Percentiles rank a stretch among this genome's conserved stretches.
Evolutionary conservation across 2,797 vertebrate species (phyloP).

Genomic region (Gallinago stenura): DNA sequence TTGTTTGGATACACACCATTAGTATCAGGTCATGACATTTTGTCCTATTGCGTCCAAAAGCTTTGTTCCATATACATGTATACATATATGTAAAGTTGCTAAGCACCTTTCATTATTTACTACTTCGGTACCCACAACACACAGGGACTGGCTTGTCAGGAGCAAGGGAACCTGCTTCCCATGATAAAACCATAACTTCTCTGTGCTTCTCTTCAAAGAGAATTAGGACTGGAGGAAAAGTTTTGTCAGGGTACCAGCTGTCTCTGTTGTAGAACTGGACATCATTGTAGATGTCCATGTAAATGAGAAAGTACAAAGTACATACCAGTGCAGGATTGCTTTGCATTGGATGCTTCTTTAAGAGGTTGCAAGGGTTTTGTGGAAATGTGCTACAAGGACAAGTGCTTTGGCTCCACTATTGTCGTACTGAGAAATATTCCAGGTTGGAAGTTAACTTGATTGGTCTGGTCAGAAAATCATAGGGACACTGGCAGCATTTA

Average conservation of each 20-base stretch:
- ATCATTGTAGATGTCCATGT: not conserved
- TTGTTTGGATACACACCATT: not conserved
- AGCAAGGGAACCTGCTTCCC: not conserved
- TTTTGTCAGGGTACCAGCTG: not conserved
- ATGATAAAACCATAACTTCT: not conserved
- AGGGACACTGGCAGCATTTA: not conserved
- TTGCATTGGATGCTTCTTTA: not conserved
- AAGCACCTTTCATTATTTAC: not conserved
- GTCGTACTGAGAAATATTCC: not conserved
- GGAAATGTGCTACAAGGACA: not conserved
- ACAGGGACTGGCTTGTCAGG: not conserved
- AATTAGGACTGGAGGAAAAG: not conserved
- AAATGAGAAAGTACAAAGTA: not conserved
- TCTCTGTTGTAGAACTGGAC: not conserved
- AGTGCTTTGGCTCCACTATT: not conserved
- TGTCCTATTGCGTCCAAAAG: not conserved
- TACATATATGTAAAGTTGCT: not conserved
- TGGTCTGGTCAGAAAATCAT: not conserved
- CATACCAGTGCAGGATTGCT: not conserved
- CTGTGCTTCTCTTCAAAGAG: not conserved
- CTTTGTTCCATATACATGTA: not conserved
- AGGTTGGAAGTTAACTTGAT: not conserved
- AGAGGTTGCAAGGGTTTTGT: not conserved
- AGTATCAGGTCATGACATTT: not conserved
- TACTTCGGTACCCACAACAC: not conserved